Evolutionary conservation across 23 tunicate species (phyloP).

Genomic region (Ciona savignyi): DNA sequence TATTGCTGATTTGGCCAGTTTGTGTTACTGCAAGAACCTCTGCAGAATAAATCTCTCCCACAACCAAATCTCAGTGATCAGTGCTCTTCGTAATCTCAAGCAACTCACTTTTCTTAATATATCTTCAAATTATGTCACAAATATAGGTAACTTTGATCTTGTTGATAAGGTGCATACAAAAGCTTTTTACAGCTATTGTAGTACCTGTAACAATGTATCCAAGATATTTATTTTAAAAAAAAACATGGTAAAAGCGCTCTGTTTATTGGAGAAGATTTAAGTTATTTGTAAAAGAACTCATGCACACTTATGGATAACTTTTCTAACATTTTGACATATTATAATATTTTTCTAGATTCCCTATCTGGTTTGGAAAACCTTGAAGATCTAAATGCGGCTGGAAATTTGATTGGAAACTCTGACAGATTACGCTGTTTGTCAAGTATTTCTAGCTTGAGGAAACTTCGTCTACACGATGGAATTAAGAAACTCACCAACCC

Average conservation of each 20-base stretch:
- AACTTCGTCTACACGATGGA: slow-evolving; percentile 43
- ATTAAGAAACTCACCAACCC: slow-evolving; percentile 58
- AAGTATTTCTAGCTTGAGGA: slow-evolving; percentile 14
- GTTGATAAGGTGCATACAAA: no score
- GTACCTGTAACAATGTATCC: no score
- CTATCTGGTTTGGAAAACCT: slow-evolving; percentile 34
- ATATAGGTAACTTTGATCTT: slow-evolving; percentile 69
- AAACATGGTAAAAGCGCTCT: no score
- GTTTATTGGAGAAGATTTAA: no score
- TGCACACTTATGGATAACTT: no score
- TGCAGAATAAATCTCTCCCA: slow-evolving; percentile 33
- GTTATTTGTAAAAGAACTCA: no score
- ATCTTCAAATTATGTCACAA: slow-evolving; percentile 59
- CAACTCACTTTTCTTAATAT: slow-evolving; percentile 35
- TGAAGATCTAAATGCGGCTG: slow-evolving; percentile 53
- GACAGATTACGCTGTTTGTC: slow-evolving; percentile 51
- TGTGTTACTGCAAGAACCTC: slow-evolving; percentile 39
- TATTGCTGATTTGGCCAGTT: slow-evolving; percentile 17
- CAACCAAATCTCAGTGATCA: slow-evolving; percentile 30
- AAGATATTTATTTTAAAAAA: no score
- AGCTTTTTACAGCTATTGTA: no score
- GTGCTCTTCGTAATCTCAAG: slow-evolving; percentile 34
- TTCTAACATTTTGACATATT: no score
- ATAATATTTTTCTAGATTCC: slow-evolving; percentile 47
- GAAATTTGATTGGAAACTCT: slow-evolving; percentile 40